Conservation (phyloP, 1,140 invertebrate species). For the Macrosteles quadrilineatus region DNA sequence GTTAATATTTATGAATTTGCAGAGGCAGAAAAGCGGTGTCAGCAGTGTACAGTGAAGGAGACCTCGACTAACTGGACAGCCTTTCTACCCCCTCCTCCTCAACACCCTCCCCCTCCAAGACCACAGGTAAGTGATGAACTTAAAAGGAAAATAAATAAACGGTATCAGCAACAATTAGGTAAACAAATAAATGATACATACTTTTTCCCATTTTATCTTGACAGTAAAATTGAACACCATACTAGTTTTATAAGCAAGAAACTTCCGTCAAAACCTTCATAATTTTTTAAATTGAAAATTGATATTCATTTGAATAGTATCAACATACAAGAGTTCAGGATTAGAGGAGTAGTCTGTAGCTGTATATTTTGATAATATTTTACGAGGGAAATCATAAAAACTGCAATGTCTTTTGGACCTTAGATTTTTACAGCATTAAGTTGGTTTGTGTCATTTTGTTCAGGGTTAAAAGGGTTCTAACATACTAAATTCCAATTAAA, state of each 20-base stretch:
- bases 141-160: background rate
- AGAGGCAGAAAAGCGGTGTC: background rate
- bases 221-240: background rate
- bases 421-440: no score
- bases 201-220: background rate
- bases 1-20: background rate
- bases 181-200: background rate
- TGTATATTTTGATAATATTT: no score
- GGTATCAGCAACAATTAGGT: background rate
- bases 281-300: background rate
- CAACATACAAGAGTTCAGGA: no score
- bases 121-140: background rate
- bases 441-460: no score
- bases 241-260: background rate
- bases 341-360: no score
- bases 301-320: no score
- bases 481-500: no score
- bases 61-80: constrained; percentile 71
- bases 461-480: no score
- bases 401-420: no score
- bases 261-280: background rate
- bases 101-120: constrained; percentile 67
- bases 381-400: no score
- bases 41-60: background rate
- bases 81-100: constrained; percentile 75